A percentile compares a stretch with the other conserved stretches of the same genome.
These are phyloP conservation scores for Tetrapedia diversipes DNA, from an alignment of 2,888 invertebrate species.

Conservation along the genomic window DNA sequence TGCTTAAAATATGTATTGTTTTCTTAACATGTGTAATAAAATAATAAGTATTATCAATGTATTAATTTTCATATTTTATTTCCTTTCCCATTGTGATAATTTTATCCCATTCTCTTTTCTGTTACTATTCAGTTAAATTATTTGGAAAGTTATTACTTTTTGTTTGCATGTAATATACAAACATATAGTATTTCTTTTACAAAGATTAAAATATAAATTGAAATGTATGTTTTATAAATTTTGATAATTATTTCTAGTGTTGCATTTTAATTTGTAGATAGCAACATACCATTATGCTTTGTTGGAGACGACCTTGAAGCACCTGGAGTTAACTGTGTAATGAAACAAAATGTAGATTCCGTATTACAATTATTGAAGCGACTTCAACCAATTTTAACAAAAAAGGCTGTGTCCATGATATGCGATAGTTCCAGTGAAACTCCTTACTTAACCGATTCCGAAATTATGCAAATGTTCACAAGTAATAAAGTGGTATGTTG, in stretches of 20 bases:
- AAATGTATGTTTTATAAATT: slow-evolving; percentile 14
- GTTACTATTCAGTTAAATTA: slow-evolving; percentile 21
- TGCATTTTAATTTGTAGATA: slow-evolving; percentile 79
- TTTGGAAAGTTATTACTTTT: not conserved
- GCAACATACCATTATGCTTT: slow-evolving; percentile 85
- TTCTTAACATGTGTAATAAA: slow-evolving; percentile 82
- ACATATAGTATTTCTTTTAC: not conserved
- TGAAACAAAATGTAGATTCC: slow-evolving; percentile 85
- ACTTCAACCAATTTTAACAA: slow-evolving; percentile 87
- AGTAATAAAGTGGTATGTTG: slow-evolving; percentile 83
- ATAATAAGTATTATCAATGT: slow-evolving; percentile 81
- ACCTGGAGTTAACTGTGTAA: slow-evolving; percentile 87
- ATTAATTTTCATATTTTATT: slow-evolving; percentile 76
- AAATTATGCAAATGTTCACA: slow-evolving; percentile 85
- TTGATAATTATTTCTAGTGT: slow-evolving; percentile 32
- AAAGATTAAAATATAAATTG: not conserved
- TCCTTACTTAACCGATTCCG: slow-evolving; percentile 86
- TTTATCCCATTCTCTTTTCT: slow-evolving; percentile 37
- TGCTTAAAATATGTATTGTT: slow-evolving; percentile 67
- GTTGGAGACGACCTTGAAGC: slow-evolving; percentile 83
- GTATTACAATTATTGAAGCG: slow-evolving; percentile 87
- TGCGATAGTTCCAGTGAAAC: slow-evolving; percentile 84
- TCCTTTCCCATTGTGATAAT: slow-evolving; percentile 73
- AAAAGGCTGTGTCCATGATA: slow-evolving; percentile 85
- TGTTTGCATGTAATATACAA: not conserved